phyloP scores from a whole-genome alignment of 2,113 vertebrate genomes.

The Xiphias gladius region DNA sequence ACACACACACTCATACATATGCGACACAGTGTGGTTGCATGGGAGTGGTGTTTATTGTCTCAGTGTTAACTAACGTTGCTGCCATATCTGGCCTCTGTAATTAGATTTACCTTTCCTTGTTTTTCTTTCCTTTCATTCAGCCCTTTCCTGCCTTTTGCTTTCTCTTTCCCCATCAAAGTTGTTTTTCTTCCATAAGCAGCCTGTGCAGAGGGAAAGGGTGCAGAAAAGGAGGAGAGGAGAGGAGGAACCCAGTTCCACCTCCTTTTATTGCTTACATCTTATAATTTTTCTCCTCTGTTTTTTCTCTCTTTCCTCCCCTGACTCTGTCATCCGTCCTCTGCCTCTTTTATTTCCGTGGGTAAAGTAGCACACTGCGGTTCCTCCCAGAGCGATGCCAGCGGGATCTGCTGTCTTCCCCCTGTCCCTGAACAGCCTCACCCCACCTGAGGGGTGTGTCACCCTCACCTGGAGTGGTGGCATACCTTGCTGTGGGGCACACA shows the following conservation, averaged over 20 bases:
- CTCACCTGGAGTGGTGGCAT: slow-evolving; percentile 63
- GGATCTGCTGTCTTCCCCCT: slow-evolving; percentile 37
- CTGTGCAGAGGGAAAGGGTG: not conserved
- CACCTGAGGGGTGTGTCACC: slow-evolving; percentile 70
- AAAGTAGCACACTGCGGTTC: slow-evolving; percentile 49
- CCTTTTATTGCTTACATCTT: not conserved
- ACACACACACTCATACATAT: slow-evolving; percentile 31
- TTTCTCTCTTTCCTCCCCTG: not conserved
- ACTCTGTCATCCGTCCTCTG: slow-evolving; percentile 28
- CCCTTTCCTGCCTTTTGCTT: slow-evolving; percentile 57
- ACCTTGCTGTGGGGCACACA: slow-evolving; percentile 64
- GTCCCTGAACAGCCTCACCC: slow-evolving; percentile 47
- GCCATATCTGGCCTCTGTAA: slow-evolving; percentile 82
- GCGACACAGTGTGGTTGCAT: slow-evolving; percentile 54
- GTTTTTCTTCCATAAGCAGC: slow-evolving; percentile 68
- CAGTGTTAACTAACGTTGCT: slow-evolving; percentile 79
- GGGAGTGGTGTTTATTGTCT: slow-evolving; percentile 83
- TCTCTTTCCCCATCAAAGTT: slow-evolving; percentile 55
- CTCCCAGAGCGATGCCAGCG: slow-evolving; percentile 59
- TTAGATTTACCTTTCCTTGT: slow-evolving; percentile 85
- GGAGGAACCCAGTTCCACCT: slow-evolving; percentile 21
- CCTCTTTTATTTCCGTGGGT: slow-evolving; percentile 46
- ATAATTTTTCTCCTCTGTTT: not conserved
- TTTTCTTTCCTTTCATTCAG: slow-evolving; percentile 78
- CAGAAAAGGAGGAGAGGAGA: slow-evolving; percentile 10